phyloP scores from a whole-genome alignment of 2,888 invertebrate genomes.

The Coleophora flavipennella region DNA sequence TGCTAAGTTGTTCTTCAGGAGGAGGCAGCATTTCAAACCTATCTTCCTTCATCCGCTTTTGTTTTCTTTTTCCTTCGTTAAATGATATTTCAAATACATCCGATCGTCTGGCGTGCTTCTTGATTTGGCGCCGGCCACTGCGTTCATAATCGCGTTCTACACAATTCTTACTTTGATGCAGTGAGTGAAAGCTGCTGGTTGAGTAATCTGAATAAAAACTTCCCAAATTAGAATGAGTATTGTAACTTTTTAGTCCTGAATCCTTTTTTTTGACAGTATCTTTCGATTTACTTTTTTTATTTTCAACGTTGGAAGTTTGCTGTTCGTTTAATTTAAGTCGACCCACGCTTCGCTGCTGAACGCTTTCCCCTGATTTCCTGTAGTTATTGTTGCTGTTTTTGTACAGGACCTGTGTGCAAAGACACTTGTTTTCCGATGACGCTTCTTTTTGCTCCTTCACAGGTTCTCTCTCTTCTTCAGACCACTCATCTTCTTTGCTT shows the following conservation, averaged over 20 bases:
- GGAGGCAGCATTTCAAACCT: constrained; percentile 16
- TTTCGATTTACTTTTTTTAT: constrained; percentile 22
- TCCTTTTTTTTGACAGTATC: constrained; percentile 1
- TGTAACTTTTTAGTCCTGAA: constrained; percentile 24
- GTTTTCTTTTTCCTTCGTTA: constrained; percentile 15
- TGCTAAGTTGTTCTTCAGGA: constrained; percentile 19
- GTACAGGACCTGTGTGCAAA: constrained; percentile 36
- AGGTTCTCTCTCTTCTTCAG: too few relatives aligned
- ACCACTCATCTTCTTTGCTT: too few relatives aligned
- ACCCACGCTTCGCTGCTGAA: constrained; percentile 15
- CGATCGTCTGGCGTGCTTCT: constrained; percentile 16
- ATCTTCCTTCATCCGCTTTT: constrained; percentile 15
- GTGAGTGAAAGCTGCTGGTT: constrained; percentile 36
- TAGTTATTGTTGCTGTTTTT: constrained; percentile 29
- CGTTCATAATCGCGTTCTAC: constrained; percentile 11
- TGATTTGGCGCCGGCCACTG: constrained; percentile 17
- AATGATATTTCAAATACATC: constrained; percentile 13
- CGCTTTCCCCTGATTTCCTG: constrained; percentile 29
- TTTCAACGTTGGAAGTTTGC: constrained; percentile 13
- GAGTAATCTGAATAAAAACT: constrained; percentile 25
- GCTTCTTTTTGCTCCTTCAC: constrained; percentile 17
- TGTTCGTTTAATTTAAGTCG: constrained; percentile 12
- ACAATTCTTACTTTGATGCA: constrained; percentile 17
- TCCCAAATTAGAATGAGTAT: constrained; percentile 26
- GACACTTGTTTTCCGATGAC: constrained; percentile 16